These are phyloP conservation scores for Harpegnathos saltator DNA, from an alignment of 1,140 invertebrate genomes.

Conservation along the genomic window DNA sequence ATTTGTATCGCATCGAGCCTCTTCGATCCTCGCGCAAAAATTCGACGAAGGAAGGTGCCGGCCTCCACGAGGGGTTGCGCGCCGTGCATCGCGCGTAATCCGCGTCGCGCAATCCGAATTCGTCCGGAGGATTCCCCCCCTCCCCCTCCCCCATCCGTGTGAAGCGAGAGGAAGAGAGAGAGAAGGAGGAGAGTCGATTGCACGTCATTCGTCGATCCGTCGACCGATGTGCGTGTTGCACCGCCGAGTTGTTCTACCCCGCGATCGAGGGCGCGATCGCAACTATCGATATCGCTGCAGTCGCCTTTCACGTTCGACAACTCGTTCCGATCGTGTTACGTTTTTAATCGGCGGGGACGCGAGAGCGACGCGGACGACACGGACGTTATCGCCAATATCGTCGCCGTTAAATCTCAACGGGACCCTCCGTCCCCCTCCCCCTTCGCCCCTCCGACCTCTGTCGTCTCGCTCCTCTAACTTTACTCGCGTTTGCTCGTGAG, in stretches of 20 bases:
- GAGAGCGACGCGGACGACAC: too few relatives aligned
- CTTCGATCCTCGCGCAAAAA: background rate
- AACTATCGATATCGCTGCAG: background rate
- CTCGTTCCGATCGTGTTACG: conserved; percentile 5
- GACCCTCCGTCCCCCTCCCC: too few relatives aligned
- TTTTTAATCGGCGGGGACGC: conserved; percentile 49
- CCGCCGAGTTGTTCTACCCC: background rate
- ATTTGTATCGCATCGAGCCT: background rate
- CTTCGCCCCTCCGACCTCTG: too few relatives aligned
- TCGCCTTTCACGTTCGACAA: conserved; percentile 9
- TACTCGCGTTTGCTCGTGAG: conserved; percentile 27
- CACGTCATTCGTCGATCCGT: too few relatives aligned
- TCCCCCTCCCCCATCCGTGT: too few relatives aligned
- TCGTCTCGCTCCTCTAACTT: background rate
- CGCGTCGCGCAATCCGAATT: background rate
- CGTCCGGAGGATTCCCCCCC: background rate
- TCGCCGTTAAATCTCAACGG: background rate
- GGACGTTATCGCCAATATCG: background rate
- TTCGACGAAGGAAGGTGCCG: background rate
- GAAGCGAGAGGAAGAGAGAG: too few relatives aligned
- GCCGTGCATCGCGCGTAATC: too few relatives aligned
- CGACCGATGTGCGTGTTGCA: background rate
- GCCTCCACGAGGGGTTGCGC: too few relatives aligned
- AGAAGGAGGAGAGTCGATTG: background rate
- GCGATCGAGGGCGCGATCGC: conserved; percentile 21